Evolutionary conservation across 2,797 vertebrate species (phyloP).

Genomic region (Merluccius polli): DNA sequence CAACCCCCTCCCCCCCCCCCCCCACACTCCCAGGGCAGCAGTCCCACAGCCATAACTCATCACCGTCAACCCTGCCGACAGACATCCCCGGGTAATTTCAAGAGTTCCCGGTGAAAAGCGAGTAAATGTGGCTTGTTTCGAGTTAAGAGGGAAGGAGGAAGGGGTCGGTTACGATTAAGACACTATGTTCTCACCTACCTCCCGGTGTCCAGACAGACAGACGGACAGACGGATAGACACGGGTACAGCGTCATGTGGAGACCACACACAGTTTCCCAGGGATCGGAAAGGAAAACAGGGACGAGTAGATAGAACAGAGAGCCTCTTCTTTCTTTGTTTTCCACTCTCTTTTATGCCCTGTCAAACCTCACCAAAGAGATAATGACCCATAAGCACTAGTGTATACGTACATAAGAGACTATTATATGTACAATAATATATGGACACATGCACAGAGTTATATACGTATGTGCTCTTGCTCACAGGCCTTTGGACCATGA

Average conservation of each 20-base stretch:
- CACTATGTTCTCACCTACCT: background rate
- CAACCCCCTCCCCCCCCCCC: slow-evolving; percentile 31
- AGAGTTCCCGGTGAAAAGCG: slow-evolving; percentile 62
- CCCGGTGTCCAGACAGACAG: background rate
- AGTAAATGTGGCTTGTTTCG: slow-evolving; percentile 46
- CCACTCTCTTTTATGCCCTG: background rate
- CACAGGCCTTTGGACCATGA: slow-evolving; percentile 28
- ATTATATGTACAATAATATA: background rate
- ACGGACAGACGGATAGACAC: background rate
- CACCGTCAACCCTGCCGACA: slow-evolving; percentile 44
- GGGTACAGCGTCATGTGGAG: background rate
- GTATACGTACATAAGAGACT: background rate
- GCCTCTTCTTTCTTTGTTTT: background rate
- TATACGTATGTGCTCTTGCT: too few relatives aligned
- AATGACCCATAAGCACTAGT: too few relatives aligned
- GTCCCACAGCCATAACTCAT: slow-evolving; percentile 58
- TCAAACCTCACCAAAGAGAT: background rate
- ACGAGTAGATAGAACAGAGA: background rate
- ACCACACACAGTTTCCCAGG: background rate
- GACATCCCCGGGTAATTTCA: slow-evolving; percentile 55
- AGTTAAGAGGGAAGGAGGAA: slow-evolving; percentile 34
- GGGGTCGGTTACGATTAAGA: slow-evolving; percentile 3
- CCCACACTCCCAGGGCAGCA: slow-evolving; percentile 41
- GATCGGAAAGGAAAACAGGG: background rate
- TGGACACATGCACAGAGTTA: too few relatives aligned